A percentile compares a stretch with the other conserved stretches of the same genome.
These are phyloP conservation scores for Microctonus hyperodae DNA, from an alignment of 2,888 invertebrate species.

Conservation along the genomic window DNA sequence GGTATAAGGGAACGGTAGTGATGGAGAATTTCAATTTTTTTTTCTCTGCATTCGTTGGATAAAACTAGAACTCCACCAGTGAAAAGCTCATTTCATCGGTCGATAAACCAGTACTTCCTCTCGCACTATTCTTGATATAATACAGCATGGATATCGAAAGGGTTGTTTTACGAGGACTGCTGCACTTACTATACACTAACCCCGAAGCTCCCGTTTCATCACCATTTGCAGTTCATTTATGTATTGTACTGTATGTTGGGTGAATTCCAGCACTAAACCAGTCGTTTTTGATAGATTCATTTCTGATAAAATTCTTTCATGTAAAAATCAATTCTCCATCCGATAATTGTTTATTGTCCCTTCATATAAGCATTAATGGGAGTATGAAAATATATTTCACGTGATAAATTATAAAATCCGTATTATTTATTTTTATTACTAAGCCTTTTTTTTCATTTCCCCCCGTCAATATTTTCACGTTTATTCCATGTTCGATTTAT, in stretches of 20 bases:
- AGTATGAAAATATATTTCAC: constrained; percentile 4
- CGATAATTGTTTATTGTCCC: constrained; percentile 32
- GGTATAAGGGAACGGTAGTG: neutral
- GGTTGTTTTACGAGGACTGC: constrained; percentile 42
- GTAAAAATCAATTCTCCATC: constrained; percentile 31
- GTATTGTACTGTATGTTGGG: too few species aligned
- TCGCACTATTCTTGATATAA: neutral
- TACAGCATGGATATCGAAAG: constrained; percentile 45
- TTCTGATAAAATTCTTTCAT: constrained; percentile 22
- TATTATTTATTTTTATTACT: neutral
- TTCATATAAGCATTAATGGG: neutral
- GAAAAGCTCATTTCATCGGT: constrained; percentile 27
- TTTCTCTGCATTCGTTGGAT: constrained; percentile 23
- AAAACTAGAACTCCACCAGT: constrained; percentile 28
- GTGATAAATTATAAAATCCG: neutral
- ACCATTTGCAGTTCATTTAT: neutral
- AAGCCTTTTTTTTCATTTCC: neutral
- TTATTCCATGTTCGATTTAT: neutral
- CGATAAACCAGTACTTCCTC: constrained; percentile 33
- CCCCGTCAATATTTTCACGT: neutral
- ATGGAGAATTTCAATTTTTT: constrained; percentile 30
- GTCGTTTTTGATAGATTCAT: constrained; percentile 30
- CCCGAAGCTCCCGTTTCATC: neutral
- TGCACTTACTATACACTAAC: neutral
- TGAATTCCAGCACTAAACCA: constrained; percentile 23